Evolutionary conservation across 2,797 vertebrate genomes (phyloP).

Genomic region (Gymnothorax reevesii): DNA sequence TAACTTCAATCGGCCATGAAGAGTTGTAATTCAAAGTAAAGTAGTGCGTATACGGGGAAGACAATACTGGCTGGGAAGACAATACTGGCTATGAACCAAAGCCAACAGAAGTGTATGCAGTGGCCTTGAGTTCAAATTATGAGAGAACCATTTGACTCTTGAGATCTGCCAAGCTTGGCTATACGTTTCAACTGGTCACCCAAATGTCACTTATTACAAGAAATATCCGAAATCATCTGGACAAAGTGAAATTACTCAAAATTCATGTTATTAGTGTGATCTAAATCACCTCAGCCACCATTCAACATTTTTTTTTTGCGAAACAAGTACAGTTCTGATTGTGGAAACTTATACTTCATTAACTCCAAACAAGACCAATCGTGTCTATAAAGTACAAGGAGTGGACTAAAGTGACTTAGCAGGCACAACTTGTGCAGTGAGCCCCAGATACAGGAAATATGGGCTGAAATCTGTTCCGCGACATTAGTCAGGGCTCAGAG

Average conservation of each 20-base stretch:
- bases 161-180: neutral
- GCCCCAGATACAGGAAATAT: neutral
- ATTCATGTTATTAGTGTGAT: too few species aligned
- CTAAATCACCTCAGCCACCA: neutral
- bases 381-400: neutral
- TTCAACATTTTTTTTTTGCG: neutral
- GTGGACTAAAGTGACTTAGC: neutral
- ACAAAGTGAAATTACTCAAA: too few species aligned
- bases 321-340: neutral
- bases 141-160: neutral
- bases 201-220: neutral
- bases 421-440: neutral
- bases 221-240: neutral
- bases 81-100: neutral
- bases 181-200: neutral
- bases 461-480: neutral
- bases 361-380: neutral
- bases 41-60: neutral
- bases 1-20: neutral
- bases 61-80: neutral
- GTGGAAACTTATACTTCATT: neutral
- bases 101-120: neutral
- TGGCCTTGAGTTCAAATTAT: neutral
- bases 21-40: neutral
- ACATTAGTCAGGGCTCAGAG: neutral